These are phyloP conservation scores for Iguana delicatissima DNA, from an alignment of 2,797 vertebrate genomes.

Conservation along the genomic window DNA sequence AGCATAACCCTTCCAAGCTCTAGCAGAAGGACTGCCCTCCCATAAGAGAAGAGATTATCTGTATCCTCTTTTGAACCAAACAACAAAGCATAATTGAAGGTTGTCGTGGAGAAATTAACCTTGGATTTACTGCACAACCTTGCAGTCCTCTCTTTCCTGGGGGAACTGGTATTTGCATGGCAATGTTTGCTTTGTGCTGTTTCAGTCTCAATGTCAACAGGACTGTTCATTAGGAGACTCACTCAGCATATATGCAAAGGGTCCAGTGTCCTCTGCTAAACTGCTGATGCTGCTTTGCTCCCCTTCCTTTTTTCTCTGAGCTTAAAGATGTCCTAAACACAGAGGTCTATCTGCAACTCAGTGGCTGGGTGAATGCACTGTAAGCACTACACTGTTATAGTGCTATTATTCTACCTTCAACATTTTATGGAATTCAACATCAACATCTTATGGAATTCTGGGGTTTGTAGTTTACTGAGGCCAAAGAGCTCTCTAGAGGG, in stretches of 20 bases:
- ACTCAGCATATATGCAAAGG: not conserved
- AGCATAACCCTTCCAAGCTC: too few relatives aligned
- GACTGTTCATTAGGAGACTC: too few relatives aligned
- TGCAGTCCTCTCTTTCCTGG: not conserved
- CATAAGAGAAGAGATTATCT: too few relatives aligned
- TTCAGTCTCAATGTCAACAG: not conserved
- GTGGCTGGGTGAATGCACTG: too few relatives aligned
- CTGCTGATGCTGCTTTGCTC: not conserved
- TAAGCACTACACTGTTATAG: too few relatives aligned
- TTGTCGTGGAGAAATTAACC: constrained; percentile 1
- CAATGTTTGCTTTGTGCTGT: not conserved
- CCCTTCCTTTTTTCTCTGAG: not conserved
- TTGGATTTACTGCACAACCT: not conserved
- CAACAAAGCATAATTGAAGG: not conserved
- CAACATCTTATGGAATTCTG: too few relatives aligned
- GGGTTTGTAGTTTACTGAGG: too few relatives aligned
- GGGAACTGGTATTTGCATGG: not conserved
- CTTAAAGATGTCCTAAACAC: not conserved
- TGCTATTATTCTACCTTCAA: too few relatives aligned
- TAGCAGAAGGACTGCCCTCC: not conserved
- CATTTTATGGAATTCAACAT: too few relatives aligned
- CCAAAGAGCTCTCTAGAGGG: too few relatives aligned
- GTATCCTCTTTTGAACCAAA: not conserved
- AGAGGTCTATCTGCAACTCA: not conserved
- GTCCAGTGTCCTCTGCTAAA: not conserved